Base-by-base conservation (phyloP, 2,888 invertebrate species). In the Portevinia maculata region DNA sequence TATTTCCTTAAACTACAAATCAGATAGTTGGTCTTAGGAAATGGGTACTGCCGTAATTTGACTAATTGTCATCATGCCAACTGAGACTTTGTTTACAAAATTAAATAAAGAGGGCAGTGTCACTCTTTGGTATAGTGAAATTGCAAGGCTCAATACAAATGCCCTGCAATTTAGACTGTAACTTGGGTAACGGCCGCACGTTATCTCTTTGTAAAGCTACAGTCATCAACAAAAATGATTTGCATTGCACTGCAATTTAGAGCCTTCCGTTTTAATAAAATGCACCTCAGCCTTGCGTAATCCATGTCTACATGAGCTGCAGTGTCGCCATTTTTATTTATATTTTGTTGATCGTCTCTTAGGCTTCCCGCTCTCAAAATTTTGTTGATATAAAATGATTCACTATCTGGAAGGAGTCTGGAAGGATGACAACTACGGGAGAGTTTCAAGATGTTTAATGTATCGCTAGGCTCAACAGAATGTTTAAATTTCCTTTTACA, bases 31-130 rank as follows among this genome's bases (percentile, higher is more conserved):
- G n/a, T n/a, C n/a, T n/a, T n/a, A n/a, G n/a, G n/a, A n/a, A n/a
- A n/a, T n/a, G n/a, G n/a, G n/a, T n/a, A n/a, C n/a, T n/a, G n/a
- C n/a, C n/a, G n/a, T n/a, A n/a, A n/a, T n/a, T n/a, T n/a, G n/a
- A n/a, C n/a, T n/a, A n/a, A n/a, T n/a, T n/a, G n/a, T n/a, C 7
- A 19, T 37, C 64, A 64, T 73, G 64, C 46, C 13, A 48, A 46
- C 30, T 9, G 13, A 48, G 21, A 39, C 30, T 59, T 24, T 39
- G 34, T 37, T 44, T 41, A 39, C 32, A 50, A 70, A 70, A 41
- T 59, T 48, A 39, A 50, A 32, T 30, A 46, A 39, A n/a, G n/a
- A n/a, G n/a, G n/a, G n/a, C n/a, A n/a, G 24, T 24, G 24, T 24
- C 24, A 24, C 2, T 24, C 24, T 24, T 24, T 24, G 24, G 2